Evolutionary conservation across 2,888 invertebrate genomes (phyloP), one percentile per base, ranked within the genome.

Genomic region (Timema cristinae): DNA sequence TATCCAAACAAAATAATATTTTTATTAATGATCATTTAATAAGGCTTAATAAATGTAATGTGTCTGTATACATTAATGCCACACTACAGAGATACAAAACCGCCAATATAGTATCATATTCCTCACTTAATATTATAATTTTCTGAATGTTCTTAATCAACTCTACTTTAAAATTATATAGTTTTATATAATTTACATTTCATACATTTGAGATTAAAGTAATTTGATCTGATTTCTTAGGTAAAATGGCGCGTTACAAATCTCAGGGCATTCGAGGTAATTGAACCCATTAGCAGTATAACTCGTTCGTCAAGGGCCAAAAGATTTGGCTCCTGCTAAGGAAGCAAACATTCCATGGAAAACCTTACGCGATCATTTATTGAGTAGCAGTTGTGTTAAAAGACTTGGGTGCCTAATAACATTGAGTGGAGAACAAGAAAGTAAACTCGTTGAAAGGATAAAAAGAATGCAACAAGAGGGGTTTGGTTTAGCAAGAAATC

Each of bases 401-500:
- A 47, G 13, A 63, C 63, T 63, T 32, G 63, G 63, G 47, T 9
- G 47, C 11, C 10, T 16, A 10, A 2, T 11, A 63, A 63, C 63
- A 7, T 63, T 63, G 63, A 16, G 47, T 47, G 47, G 48, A 13
- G 13, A n/a, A 59, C 59, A 59, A 63, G 63, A 63, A 32, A 63
- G 48, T 47, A 9, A 63, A 7, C 63, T 63, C 4, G 5, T 63
- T 15, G 10, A 32, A 13, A 7, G 47, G 48, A 47, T 63, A 6
- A 32, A n/a, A 32, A 47, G 48, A 47, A 63, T 63, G 5, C 47
- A 47, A 63, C 47, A 0, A 32, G 47, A 1, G 10, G 47, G 63
- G 32, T 63, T 63, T 15, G 4, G 63, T 16, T 63, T 63, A 13
- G 48, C 63, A 32, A 63, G 63, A 63, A 63, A 63, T 32, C 63